These are phyloP conservation scores for Porites divaricata DNA, from an alignment of 92 coral and sea anemone genomes.

Conservation along the genomic window DNA sequence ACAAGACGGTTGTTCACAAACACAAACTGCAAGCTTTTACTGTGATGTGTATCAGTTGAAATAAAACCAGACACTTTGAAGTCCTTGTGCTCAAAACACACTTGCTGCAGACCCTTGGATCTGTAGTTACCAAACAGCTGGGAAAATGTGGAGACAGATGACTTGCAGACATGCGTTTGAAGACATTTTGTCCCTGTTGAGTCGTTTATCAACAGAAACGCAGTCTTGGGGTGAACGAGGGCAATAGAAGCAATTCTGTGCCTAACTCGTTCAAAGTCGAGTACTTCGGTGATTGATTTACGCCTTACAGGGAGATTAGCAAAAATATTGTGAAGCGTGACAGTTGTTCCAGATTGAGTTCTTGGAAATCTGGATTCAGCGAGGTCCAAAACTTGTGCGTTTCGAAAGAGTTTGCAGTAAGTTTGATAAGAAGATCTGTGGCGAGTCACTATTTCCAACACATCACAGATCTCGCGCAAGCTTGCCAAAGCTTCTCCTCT, in stretches of 20 bases:
- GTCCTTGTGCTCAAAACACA: conserved; percentile 42
- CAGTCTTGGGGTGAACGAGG: conserved; percentile 82
- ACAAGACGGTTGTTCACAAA: conserved; percentile 88
- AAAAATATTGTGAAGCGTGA: conserved; percentile 79
- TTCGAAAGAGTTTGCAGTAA: conserved; percentile 80
- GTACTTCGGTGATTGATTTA: conserved; percentile 72
- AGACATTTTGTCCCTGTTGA: conserved; percentile 76
- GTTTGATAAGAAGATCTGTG: conserved; percentile 88
- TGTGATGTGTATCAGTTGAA: conserved; percentile 73
- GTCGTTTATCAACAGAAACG: conserved; percentile 81
- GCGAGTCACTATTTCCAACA: conserved; percentile 85
- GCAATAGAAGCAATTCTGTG: conserved; percentile 86
- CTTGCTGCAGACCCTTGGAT: conserved; percentile 77
- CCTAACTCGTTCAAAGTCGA: conserved; percentile 87
- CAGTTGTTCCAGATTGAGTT: conserved; percentile 82
- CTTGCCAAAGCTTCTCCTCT: conserved; percentile 98
- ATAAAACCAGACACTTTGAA: conserved; percentile 78
- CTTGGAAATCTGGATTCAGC: conserved; percentile 80
- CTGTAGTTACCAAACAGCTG: conserved; percentile 91
- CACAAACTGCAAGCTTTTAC: conserved; percentile 84
- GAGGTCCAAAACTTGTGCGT: conserved; percentile 75
- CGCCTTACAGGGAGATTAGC: conserved; percentile 89
- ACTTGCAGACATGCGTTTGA: conserved; percentile 79
- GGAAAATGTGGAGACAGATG: conserved; percentile 77
- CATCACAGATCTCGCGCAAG: conserved; percentile 79